These are phyloP conservation scores for Sorex maritimensis DNA, from an alignment of 2,797 vertebrate species.

Conservation along the genomic window DNA sequence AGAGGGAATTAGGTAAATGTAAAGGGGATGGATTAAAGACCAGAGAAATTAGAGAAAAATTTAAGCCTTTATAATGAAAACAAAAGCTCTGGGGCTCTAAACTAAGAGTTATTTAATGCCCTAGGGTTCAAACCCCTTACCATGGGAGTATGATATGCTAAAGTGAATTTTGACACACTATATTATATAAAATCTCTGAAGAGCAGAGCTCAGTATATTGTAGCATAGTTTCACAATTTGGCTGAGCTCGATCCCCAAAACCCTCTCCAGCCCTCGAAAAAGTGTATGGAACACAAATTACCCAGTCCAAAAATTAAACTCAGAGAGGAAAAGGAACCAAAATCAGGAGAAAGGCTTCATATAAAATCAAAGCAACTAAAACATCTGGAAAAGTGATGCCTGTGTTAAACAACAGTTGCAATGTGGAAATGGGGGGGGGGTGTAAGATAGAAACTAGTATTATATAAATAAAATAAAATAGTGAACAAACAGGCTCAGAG, in stretches of 20 bases:
- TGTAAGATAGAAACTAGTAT: neutral
- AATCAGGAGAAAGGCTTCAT: neutral
- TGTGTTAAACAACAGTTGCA: neutral
- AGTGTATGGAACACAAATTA: slow-evolving; percentile 7
- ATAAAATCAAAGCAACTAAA: slow-evolving; percentile 13
- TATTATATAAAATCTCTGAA: neutral
- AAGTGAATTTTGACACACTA: neutral
- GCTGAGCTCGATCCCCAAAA: slow-evolving; percentile 3
- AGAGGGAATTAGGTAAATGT: neutral
- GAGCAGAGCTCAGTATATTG: slow-evolving; percentile 2
- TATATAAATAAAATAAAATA: slow-evolving; percentile 29
- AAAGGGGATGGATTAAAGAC: neutral
- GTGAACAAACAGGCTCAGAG: neutral
- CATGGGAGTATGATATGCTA: neutral
- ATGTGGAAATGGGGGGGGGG: neutral
- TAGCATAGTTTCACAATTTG: slow-evolving; percentile 32
- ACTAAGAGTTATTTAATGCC: neutral
- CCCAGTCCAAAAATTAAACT: neutral
- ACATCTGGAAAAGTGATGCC: neutral
- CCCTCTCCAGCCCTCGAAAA: neutral
- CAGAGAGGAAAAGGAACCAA: neutral
- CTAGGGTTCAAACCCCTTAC: neutral
- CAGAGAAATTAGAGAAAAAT: neutral
- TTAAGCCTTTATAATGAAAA: neutral
- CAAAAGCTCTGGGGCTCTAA: neutral